Evolutionary conservation across 2,888 invertebrate genomes (phyloP).

Genomic region (Sphinx pinastri): DNA sequence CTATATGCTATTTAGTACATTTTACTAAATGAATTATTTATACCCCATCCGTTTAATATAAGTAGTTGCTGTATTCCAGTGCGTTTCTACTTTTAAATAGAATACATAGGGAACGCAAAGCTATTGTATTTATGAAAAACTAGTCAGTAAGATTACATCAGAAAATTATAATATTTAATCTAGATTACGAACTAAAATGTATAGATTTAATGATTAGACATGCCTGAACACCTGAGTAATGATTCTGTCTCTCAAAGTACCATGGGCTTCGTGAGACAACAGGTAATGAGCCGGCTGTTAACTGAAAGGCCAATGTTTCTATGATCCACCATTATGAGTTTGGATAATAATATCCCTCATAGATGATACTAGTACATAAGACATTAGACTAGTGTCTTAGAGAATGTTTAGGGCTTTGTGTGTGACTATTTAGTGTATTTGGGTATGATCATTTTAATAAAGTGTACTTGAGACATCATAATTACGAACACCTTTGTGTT

Average conservation of each 20-base stretch:
- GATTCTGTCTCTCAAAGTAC: not conserved
- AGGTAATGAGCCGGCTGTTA: too few relatives aligned
- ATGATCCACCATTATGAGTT: too few relatives aligned
- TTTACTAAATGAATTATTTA: constrained; percentile 11
- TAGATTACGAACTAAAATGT: constrained; percentile 33
- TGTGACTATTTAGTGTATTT: too few relatives aligned
- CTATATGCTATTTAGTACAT: not conserved
- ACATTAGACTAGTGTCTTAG: too few relatives aligned
- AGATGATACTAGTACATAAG: too few relatives aligned
- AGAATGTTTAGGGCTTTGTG: too few relatives aligned
- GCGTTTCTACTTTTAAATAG: constrained; percentile 25
- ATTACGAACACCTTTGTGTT: too few relatives aligned
- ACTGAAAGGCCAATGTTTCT: too few relatives aligned
- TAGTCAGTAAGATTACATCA: constrained; percentile 76
- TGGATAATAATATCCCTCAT: too few relatives aligned
- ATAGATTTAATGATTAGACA: not conserved
- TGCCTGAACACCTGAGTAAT: not conserved
- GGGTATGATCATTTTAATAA: too few relatives aligned
- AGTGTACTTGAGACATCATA: too few relatives aligned
- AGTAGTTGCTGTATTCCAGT: constrained; percentile 7
- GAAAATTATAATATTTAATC: constrained; percentile 40
- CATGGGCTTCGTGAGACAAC: not conserved
- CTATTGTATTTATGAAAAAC: constrained; percentile 66
- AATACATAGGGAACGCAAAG: constrained; percentile 26
- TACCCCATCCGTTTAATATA: not conserved